phyloP scores from a whole-genome alignment of 1,140 invertebrate genomes.

The Drosophila baimaii region DNA sequence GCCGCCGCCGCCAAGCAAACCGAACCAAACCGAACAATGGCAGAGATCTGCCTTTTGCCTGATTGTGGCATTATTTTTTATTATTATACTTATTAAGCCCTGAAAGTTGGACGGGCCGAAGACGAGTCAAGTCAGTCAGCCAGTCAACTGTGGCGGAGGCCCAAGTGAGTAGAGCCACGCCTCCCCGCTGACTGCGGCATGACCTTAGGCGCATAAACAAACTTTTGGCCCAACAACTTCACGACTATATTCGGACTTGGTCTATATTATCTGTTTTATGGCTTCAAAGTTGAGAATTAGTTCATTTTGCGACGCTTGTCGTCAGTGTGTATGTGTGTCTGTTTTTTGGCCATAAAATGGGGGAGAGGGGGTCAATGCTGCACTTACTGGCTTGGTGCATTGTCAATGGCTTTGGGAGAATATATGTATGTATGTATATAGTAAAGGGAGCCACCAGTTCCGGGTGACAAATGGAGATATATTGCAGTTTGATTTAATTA shows the following conservation, averaged over 20 bases:
- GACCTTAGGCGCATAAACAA: conserved; percentile 80
- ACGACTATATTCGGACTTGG: conserved; percentile 54
- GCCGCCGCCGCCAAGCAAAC: conserved; percentile 19
- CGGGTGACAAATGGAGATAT: conserved; percentile 1
- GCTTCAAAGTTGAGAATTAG: conserved; percentile 49
- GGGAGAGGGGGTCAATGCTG: conserved; percentile 57
- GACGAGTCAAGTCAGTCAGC: conserved; percentile 28
- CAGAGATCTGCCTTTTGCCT: conserved; percentile 41
- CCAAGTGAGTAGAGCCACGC: conserved; percentile 35
- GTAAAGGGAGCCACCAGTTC: neutral
- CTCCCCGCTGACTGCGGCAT: conserved; percentile 49
- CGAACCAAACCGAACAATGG: conserved; percentile 48
- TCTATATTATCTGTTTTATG: conserved; percentile 55
- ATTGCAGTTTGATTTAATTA: conserved; percentile 4
- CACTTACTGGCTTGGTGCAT: conserved; percentile 33
- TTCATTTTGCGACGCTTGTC: conserved; percentile 18
- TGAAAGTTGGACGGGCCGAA: conserved; percentile 32
- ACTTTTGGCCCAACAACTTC: conserved; percentile 44
- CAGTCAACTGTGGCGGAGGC: conserved; percentile 43
- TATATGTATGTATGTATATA: neutral
- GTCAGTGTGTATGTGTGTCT: neutral
- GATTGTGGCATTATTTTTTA: conserved; percentile 62
- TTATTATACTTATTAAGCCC: conserved; percentile 68
- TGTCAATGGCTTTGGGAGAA: conserved; percentile 22
- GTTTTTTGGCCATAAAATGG: conserved; percentile 46